Percentiles rank a stretch among this genome's conserved stretches.
Evolutionary conservation across 2,113 vertebrate genomes (phyloP).

Genomic region (Ctenodactylus gundi): DNA sequence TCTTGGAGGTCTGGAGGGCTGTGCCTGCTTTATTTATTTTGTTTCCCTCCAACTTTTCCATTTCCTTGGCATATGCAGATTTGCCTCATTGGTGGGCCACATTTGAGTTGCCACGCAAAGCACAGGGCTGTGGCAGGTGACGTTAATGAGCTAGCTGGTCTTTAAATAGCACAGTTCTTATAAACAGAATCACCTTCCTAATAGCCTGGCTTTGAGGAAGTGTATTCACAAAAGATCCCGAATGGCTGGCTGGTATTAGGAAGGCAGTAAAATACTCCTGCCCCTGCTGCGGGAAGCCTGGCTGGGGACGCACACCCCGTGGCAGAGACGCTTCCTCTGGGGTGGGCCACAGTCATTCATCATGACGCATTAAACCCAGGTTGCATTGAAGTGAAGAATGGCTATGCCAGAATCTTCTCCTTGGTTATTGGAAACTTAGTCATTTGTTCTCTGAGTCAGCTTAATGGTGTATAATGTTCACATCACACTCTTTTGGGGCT

Average conservation of each 20-base stretch:
- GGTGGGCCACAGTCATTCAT: background rate
- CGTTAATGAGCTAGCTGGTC: constrained; percentile 37
- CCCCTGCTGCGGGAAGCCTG: background rate
- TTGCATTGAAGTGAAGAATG: constrained; percentile 54
- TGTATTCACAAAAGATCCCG: constrained; percentile 21
- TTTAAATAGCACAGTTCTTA: constrained; percentile 59
- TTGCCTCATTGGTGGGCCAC: constrained; percentile 15
- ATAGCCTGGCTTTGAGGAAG: constrained; percentile 11
- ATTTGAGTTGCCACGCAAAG: constrained; percentile 4
- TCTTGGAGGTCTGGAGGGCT: background rate
- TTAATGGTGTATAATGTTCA: constrained; percentile 63
- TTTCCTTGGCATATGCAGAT: constrained; percentile 21
- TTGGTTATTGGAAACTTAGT: constrained; percentile 71
- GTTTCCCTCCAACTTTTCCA: background rate
- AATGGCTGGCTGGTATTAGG: background rate
- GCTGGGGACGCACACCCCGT: background rate
- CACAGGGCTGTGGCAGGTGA: constrained; percentile 19
- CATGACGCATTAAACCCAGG: constrained; percentile 24
- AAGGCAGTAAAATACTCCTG: background rate
- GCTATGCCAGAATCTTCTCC: constrained; percentile 48
- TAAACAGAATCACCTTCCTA: constrained; percentile 64
- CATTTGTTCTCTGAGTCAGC: constrained; percentile 79
- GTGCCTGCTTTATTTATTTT: background rate
- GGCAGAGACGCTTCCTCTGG: background rate
- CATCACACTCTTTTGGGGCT: constrained; percentile 62